phyloP scores from a whole-genome alignment of 1,140 invertebrate species.

The Thaumetopoea pityocampa region DNA sequence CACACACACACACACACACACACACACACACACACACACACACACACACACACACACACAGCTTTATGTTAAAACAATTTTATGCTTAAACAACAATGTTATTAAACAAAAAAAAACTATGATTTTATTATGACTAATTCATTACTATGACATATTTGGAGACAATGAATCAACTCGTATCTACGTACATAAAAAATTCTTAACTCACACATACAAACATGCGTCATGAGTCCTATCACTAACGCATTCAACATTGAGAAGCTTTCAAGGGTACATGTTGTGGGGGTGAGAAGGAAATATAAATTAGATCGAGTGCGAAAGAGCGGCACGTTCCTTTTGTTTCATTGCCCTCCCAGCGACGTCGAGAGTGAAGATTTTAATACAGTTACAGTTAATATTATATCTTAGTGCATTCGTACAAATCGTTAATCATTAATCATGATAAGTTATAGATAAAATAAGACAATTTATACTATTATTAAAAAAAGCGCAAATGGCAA shows the following conservation, averaged over 20 bases:
- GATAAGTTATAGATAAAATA: too few relatives aligned
- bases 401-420: constrained; percentile 15
- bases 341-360: constrained; percentile 64
- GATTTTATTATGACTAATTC: not conserved
- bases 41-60: too few relatives aligned
- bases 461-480: too few relatives aligned
- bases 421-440: too few relatives aligned
- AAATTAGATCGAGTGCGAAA: constrained; percentile 29
- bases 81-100: too few relatives aligned
- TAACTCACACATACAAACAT: constrained; percentile 23
- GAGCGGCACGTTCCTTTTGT: constrained; percentile 55
- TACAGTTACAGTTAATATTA: constrained; percentile 64
- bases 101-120: too few relatives aligned
- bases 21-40: too few relatives aligned
- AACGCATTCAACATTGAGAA: constrained; percentile 45
- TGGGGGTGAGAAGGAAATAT: constrained; percentile 48
- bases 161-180: constrained; percentile 6
- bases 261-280: constrained; percentile 60
- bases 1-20: too few relatives aligned
- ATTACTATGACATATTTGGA: too few relatives aligned
- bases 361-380: constrained; percentile 56
- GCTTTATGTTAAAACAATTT: too few relatives aligned
- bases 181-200: constrained; percentile 9
- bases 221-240: constrained; percentile 35
- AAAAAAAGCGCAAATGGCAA: too few relatives aligned